Conservation (phyloP, 2,888 invertebrate genomes). For the Hypomecis punctinalis region DNA sequence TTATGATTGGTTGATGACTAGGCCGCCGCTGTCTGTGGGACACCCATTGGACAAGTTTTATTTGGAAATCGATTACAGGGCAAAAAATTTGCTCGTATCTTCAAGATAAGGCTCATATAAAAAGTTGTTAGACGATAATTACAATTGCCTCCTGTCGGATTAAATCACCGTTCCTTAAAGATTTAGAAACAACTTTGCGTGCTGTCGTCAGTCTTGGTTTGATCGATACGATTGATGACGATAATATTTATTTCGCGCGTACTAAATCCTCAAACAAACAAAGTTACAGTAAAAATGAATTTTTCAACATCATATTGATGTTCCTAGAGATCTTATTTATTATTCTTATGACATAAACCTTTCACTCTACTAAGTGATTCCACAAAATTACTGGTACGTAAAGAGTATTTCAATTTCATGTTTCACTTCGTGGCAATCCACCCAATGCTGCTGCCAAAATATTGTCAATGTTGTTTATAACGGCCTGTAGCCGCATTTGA, state of each 20-base stretch:
- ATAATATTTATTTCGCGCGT: no score
- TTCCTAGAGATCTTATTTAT: conserved; percentile 13
- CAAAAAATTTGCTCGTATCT: no score
- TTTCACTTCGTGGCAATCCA: conserved; percentile 19
- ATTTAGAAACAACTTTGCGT: background rate
- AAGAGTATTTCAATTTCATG: conserved; percentile 16
- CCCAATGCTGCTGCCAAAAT: conserved; percentile 44
- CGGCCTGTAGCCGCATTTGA: conserved; percentile 33
- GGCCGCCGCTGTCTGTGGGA: no score
- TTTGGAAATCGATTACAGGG: no score
- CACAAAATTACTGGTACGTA: conserved; percentile 8
- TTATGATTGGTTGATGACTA: no score
- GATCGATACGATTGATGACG: background rate
- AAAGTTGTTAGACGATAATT: no score
- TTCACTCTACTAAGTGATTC: conserved; percentile 10
- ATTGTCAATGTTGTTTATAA: conserved; percentile 34
- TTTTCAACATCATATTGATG: background rate
- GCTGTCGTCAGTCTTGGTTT: background rate
- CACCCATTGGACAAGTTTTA: no score
- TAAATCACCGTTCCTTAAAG: no score
- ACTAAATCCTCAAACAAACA: background rate
- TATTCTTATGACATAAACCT: conserved; percentile 14
- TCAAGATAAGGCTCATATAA: no score
- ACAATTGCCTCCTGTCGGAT: no score
- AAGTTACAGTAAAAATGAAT: background rate